Evolutionary conservation across 2,888 invertebrate species (phyloP), one percentile per base, ranked within the genome.

Genomic region (Leptothorax acervorum): DNA sequence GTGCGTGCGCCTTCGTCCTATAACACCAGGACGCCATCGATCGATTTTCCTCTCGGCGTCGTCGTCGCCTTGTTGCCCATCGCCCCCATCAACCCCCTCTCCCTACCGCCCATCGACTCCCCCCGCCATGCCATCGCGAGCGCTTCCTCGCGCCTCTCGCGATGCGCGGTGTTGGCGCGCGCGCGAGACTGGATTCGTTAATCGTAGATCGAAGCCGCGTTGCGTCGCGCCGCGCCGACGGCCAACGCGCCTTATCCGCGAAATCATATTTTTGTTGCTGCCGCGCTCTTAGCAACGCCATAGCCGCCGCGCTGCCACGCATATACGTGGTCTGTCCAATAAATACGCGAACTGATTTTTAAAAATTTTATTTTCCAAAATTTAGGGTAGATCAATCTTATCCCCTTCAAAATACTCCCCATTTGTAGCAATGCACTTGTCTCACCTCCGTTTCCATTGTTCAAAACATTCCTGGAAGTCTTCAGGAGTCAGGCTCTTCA

Each of bases 21-120:
- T 88, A 78, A 78, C 76, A 88, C 66, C 90, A 90, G 91, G 90
- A 92, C 91, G 92, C 92, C 45, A 92, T 92, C 92, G 92, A 92
- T 92, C 93, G 92, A 92, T 93, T 91, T 92, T 86, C 73, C 78
- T 76, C 83, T 75, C 68, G 45, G 74, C 65, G 74, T 60, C 84
- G 73, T 63, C 74, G 81, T 57, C 73, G 71, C 48, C 84, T 53
- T 28, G 71, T 66, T 42, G 57, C 68, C 48, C 63, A 62, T 45
- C 62, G 28, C 18, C 82, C 66, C n/a, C 53, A 35, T 53, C 70
- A 18, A 9, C 48, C 66, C 9, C 53, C 57, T 45, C 42, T 57
- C 63, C 51, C 48, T 66, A 73, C 73, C 53, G 53, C 62, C 68
- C 48, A 60, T 39, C 65, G 71, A 48, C 74, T 62, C 79, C 75